Percentiles rank a stretch among this genome's conserved stretches.
phyloP scores from a whole-genome alignment of 2,113 vertebrate genomes.

The Hassar affinis region DNA sequence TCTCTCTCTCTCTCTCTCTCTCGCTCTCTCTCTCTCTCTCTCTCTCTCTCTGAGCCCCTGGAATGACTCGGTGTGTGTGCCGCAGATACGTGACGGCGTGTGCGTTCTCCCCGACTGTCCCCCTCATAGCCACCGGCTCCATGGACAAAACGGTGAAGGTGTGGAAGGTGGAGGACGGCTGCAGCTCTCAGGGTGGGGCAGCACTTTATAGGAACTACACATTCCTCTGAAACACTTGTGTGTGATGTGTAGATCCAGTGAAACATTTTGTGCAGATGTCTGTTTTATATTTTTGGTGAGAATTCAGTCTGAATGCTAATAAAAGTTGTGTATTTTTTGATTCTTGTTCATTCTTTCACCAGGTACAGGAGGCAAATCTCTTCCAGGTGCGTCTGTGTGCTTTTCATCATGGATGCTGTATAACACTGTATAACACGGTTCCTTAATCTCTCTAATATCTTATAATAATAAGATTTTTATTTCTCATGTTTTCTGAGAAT shows the following conservation, averaged over 20 bases:
- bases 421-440: not conserved
- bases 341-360: not conserved
- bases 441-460: not conserved
- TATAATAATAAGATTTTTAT: not conserved
- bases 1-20: no score
- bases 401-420: not conserved
- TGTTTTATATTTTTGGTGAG: no score
- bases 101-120: constrained; percentile 79
- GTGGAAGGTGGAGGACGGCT: constrained; percentile 82
- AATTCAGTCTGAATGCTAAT: no score
- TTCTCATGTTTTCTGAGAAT: not conserved
- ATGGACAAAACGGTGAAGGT: constrained; percentile 96
- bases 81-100: constrained; percentile 92
- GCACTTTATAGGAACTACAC: not conserved
- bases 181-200: constrained; percentile 66
- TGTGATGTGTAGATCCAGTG: not conserved
- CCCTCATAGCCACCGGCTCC: constrained; percentile 89
- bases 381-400: constrained; percentile 59
- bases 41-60: no score
- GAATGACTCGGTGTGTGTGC: not conserved
- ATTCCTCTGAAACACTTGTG: not conserved
- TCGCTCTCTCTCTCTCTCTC: no score
- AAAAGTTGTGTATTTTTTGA: not conserved
- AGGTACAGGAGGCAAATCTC: constrained; percentile 52
- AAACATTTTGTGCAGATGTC: no score